Conservation (phyloP, 2,888 invertebrate species). For the Monopis laevigella region DNA sequence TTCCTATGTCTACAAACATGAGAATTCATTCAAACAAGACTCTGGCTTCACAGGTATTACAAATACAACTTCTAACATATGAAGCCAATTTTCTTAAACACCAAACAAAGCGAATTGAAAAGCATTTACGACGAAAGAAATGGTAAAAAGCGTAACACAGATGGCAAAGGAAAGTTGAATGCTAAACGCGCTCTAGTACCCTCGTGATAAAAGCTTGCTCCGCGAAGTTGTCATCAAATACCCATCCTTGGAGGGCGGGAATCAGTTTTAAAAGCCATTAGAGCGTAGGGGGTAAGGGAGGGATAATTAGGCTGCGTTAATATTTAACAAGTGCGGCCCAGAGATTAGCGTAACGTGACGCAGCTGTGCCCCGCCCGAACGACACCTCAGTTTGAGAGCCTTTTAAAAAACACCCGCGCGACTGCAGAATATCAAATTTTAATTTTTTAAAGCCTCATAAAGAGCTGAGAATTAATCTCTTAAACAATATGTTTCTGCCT, state of each 20-base stretch:
- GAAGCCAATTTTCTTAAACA: no score
- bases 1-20: no score
- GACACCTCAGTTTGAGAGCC: conserved; percentile 39
- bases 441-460: no score
- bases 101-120: no score
- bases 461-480: no score
- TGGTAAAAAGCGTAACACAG: no score
- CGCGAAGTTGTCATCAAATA: conserved; percentile 63
- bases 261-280: conserved; percentile 69
- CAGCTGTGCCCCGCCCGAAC: conserved; percentile 58
- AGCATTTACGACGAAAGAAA: no score
- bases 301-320: conserved; percentile 65
- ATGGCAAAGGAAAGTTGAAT: conserved; percentile 1
- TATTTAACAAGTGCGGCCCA: conserved; percentile 62
- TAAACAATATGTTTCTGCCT: no score
- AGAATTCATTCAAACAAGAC: no score
- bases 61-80: no score
- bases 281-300: conserved; percentile 36
- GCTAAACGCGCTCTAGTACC: neutral
- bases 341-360: conserved; percentile 49
- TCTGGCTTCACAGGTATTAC: no score
- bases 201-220: conserved; percentile 6
- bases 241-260: conserved; percentile 60
- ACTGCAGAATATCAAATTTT: conserved; percentile 46
- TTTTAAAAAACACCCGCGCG: conserved; percentile 51